Evolutionary conservation across 2,888 invertebrate genomes (phyloP).

Genomic region (Branchipolynoe longqiensis): DNA sequence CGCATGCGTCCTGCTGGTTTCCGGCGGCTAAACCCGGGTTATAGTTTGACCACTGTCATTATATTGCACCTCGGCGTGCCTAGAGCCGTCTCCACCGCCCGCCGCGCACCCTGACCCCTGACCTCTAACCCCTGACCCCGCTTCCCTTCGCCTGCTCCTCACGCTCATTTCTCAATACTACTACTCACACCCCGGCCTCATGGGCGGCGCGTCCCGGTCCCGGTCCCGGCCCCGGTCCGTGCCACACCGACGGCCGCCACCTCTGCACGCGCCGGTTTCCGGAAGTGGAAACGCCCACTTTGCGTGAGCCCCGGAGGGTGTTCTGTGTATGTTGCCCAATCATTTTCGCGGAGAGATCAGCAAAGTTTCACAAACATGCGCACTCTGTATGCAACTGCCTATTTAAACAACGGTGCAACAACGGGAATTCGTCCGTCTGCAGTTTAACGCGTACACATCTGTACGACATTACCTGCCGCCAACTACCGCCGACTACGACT

Average conservation of each 20-base stretch:
- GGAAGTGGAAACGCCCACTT: too few relatives aligned
- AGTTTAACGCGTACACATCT: too few relatives aligned
- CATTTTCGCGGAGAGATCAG: neutral
- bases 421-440: too few relatives aligned
- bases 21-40: neutral
- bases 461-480: too few relatives aligned
- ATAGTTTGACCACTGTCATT: slow-evolving; percentile 3
- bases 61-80: slow-evolving; percentile 22
- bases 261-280: too few relatives aligned
- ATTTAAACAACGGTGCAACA: too few relatives aligned
- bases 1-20: neutral
- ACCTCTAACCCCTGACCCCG: neutral
- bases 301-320: too few relatives aligned
- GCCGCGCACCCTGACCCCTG: neutral
- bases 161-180: slow-evolving; percentile 27
- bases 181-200: neutral
- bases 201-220: neutral
- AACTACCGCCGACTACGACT: too few relatives aligned
- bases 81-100: neutral
- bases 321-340: too few relatives aligned
- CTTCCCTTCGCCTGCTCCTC: slow-evolving; percentile 22
- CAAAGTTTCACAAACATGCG: neutral
- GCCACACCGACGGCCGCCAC: too few relatives aligned
- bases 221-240: too few relatives aligned
- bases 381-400: neutral